Evolutionary conservation across 2,797 vertebrate species (phyloP), one percentile per base, ranked within the genome.

Genomic region (Euphonia xanthogaster): DNA sequence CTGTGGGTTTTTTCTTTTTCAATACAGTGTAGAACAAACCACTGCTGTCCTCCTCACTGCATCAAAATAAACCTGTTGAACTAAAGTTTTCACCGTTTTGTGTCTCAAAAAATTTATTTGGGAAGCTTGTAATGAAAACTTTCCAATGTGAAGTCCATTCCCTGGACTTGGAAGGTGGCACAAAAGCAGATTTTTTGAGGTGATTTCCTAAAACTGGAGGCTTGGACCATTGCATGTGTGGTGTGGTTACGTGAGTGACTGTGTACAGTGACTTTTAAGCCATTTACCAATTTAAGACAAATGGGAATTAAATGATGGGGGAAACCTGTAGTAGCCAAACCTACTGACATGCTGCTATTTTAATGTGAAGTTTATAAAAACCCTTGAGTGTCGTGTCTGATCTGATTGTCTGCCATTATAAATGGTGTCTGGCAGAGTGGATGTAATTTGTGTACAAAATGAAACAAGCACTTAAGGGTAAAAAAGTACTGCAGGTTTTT

Each of bases 361-460:
- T 91, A 94, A 94, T 93, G 85, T 35, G 62, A 75, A 92, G 67
- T 80, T 90, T 89, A 67, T 90, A 92, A 66, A 86, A 95, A 4
- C 55, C 61, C 55, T 35, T 87, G 93, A 96, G 93, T 96, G 87
- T 97, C 65, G 3, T 48, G 87, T 94, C 85, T 91, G 93, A 95
- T 97, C 73, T 88, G 95, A 93, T 95, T 90, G 95, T 94, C 93
- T 97, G 86, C 94, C 58, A 63, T 90, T 94, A 78, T 88, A 93
- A 92, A 96, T 94, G 89, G 78, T 81, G 55, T 96, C 96, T 95
- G 96, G 95, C 81, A 92, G 91, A 96, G 94, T 94, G 58, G 76
- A 90, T 94, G 87, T 88, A 92, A 94, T 95, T 63, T 93, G 79
- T 91, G 93, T 55, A 74, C 48, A 73, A 53, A 97, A 88, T 48